Conservation (phyloP, 2,797 vertebrate genomes). For the Labeo calbasu region DNA sequence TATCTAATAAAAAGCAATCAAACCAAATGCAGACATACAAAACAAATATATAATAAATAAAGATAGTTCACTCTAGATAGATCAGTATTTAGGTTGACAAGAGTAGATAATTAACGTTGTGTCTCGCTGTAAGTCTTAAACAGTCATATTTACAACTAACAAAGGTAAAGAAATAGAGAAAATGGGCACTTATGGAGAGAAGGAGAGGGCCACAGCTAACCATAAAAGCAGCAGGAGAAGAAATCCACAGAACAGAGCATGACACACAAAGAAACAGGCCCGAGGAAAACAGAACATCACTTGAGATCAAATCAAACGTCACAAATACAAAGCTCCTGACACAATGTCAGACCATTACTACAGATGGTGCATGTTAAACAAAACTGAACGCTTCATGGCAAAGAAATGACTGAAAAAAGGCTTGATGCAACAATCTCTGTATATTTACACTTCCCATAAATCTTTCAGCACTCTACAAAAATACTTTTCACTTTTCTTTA, state of each 20-base stretch:
- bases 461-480: constrained; percentile 95
- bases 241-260: constrained; percentile 78
- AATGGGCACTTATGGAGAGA: constrained; percentile 43
- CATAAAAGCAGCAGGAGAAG: constrained; percentile 78
- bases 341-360: constrained; percentile 54
- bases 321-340: constrained; percentile 81
- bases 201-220: constrained; percentile 71
- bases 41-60: constrained; percentile 45
- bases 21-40: constrained; percentile 29
- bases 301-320: constrained; percentile 79
- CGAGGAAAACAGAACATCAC: constrained; percentile 63
- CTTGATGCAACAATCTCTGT: constrained; percentile 74
- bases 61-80: constrained; percentile 31
- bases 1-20: constrained; percentile 14
- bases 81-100: constrained; percentile 14
- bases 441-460: constrained; percentile 92
- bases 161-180: constrained; percentile 40
- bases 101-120: constrained; percentile 17
- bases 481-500: constrained; percentile 99
- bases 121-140: constrained; percentile 29
- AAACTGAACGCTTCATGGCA: constrained; percentile 80
- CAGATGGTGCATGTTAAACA: constrained; percentile 47
- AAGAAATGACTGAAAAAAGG: constrained; percentile 75
- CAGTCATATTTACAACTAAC: constrained; percentile 54
- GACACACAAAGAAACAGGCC: constrained; percentile 71